Conservation (phyloP, 2,113 vertebrate species). For the Ictalurus furcatus region DNA sequence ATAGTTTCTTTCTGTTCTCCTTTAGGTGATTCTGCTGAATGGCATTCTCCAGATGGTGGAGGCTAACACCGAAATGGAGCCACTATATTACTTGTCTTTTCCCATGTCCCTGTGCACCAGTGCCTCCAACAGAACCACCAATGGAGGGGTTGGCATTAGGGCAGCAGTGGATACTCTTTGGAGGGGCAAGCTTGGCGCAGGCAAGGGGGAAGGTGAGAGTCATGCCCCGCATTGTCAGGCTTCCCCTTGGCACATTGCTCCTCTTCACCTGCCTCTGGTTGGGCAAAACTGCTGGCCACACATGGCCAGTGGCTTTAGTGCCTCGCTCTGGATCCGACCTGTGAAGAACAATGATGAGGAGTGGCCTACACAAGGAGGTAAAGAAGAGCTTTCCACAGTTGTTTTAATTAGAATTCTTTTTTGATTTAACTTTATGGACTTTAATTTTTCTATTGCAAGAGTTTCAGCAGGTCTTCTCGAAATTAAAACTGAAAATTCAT, state of each 20-base stretch:
- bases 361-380: conserved; percentile 66
- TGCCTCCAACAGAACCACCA: conserved; percentile 58
- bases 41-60: conserved; percentile 88
- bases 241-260: conserved; percentile 92
- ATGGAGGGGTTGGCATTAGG: conserved; percentile 62
- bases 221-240: conserved; percentile 70
- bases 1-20: conserved; percentile 37
- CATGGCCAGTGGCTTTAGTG: conserved; percentile 92
- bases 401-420: background rate
- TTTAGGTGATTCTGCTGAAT: conserved; percentile 85
- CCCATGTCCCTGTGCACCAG: conserved; percentile 72
- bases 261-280: conserved; percentile 87
- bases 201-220: conserved; percentile 66
- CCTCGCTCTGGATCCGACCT: conserved; percentile 86
- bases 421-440: background rate
- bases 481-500: background rate
- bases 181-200: conserved; percentile 75
- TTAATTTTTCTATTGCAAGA: background rate
- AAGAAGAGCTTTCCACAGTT: conserved; percentile 37
- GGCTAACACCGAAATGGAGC: conserved; percentile 78
- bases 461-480: background rate
- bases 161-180: conserved; percentile 60
- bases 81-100: conserved; percentile 86
- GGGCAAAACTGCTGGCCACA: conserved; percentile 98
- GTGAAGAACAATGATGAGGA: conserved; percentile 63